These are phyloP conservation scores for Nomia melanderi DNA, from an alignment of 1,140 invertebrate genomes.

Conservation along the genomic window DNA sequence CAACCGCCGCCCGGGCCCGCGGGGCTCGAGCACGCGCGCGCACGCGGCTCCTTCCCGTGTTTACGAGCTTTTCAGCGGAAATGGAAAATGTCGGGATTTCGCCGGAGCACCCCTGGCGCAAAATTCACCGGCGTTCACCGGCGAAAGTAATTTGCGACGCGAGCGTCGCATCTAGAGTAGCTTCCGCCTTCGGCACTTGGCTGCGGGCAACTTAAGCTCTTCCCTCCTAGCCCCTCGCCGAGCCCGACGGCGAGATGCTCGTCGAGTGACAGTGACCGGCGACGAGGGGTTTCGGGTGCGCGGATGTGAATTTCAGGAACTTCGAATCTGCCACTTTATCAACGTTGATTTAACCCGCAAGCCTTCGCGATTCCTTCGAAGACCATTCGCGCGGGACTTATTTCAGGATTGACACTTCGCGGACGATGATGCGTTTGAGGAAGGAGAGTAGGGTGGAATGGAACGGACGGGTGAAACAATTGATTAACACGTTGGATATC, in stretches of 20 bases:
- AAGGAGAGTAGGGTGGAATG: no score
- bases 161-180: slow-evolving; percentile 54
- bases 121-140: slow-evolving; percentile 42
- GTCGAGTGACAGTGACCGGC: not conserved
- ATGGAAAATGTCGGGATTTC: slow-evolving; percentile 65
- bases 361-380: no score
- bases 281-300: not conserved
- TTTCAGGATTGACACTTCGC: no score
- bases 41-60: slow-evolving; percentile 32
- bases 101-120: slow-evolving; percentile 41
- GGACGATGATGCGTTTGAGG: no score
- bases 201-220: slow-evolving; percentile 15
- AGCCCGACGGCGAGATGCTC: not conserved
- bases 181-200: slow-evolving; percentile 43
- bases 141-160: slow-evolving; percentile 57
- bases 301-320: slow-evolving; percentile 6
- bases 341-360: not conserved
- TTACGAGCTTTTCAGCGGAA: slow-evolving; percentile 56
- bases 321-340: slow-evolving; percentile 21
- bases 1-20: slow-evolving; percentile 10
- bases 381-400: no score
- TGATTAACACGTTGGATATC: no score
- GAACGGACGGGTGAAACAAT: no score
- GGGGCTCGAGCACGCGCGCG: no score
- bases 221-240: no score